These are phyloP conservation scores for Pristionchus pacificus DNA, from an alignment of 1,140 invertebrate species.

Conservation along the genomic window DNA sequence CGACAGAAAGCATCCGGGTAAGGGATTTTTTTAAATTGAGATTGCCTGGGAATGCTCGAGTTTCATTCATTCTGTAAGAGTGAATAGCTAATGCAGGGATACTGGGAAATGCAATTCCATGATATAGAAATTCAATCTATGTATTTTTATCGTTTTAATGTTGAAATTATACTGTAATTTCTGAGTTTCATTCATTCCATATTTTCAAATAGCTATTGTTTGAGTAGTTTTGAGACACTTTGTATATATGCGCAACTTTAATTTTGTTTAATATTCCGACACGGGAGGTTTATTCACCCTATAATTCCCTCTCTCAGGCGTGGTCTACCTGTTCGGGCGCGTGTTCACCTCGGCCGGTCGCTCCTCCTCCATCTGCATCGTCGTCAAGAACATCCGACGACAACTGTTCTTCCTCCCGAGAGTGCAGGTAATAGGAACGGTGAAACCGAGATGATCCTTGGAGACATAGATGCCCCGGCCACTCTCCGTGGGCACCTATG, in stretches of 20 bases:
- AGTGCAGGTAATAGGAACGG: conserved; percentile 78
- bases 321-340: conserved; percentile 88
- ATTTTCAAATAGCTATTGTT: too few species aligned
- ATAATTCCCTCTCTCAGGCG: conserved; percentile 39
- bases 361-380: conserved; percentile 70
- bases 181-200: too few species aligned
- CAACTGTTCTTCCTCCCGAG: conserved; percentile 76
- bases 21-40: conserved; percentile 8
- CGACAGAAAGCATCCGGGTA: conserved; percentile 24
- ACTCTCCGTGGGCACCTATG: too few species aligned
- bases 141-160: background rate
- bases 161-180: background rate
- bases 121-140: too few species aligned
- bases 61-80: too few species aligned
- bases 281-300: background rate
- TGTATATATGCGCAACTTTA: too few species aligned
- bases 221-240: too few species aligned
- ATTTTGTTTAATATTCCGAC: background rate
- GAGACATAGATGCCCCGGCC: too few species aligned
- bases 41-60: conserved; percentile 3
- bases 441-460: too few species aligned
- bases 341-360: conserved; percentile 66
- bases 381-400: conserved; percentile 79
- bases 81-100: too few species aligned
- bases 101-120: too few species aligned